Base-by-base conservation (phyloP, 2,797 vertebrate species). In the Geotrypetes seraphini region DNA sequence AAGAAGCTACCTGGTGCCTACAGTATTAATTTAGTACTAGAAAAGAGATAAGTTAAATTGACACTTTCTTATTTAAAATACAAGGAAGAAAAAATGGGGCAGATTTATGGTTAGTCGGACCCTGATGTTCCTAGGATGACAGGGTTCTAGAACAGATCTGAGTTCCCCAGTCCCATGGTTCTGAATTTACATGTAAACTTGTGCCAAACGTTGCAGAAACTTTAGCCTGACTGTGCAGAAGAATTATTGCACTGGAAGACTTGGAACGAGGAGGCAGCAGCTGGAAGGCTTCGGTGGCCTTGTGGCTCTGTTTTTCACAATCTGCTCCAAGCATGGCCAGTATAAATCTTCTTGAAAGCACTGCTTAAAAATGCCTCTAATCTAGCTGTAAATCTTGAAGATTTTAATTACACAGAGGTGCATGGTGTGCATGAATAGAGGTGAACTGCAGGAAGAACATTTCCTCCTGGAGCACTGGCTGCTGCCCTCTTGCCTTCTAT, bases 271-370 rank as follows among this genome's bases (percentile, higher is more conserved):
- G 2, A n/a, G 55, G 33, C 31, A 50, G 38, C 56, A 55, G 43
- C 55, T 53, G 55, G 50, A 16, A 13, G 16, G 6, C 2, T 26
- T 11, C 28, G 27, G 40, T 20, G 12, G 14, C 16, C 33, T 44
- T 1, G 2, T 31, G 12, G 34, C 34, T 15, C 25, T 43, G 16
- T 10, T 21, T 23, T 44, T 48, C 20, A 43, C 51, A 40, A 40
- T 43, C 50, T 57, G 29, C 30, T 55, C 31, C 31, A 50, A 33
- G 12, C 19, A 36, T 16, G 39, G 11, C 30, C 5, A 2, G 11
- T 21, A 5, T 55, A 59, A 67, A 19, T 69, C 58, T 46, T 36
- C 31, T n/a, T 35, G 33, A 58, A 48, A 66, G 49, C 38, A 7
- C 16, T 30, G 45, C 42, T 55, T n/a, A 59, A 59, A 57, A 10